Conservation (phyloP, 2,888 invertebrate genomes). For the Drosophila trichaetosa region DNA sequence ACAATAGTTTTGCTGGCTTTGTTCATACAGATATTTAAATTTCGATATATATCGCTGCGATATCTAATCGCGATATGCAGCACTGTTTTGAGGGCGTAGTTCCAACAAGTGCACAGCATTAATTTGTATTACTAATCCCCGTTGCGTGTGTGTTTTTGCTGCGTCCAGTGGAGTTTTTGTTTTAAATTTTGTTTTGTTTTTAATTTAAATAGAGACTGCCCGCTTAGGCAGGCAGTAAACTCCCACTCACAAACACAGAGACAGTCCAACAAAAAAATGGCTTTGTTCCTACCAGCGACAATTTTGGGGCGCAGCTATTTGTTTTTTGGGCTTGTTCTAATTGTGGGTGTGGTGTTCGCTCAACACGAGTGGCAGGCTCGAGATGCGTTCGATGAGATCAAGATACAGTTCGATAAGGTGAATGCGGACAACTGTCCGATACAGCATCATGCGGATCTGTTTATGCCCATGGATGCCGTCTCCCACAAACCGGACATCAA, state of each 20-base stretch:
- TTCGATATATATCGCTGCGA: slow-evolving; percentile 26
- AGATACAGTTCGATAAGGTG: slow-evolving; percentile 92
- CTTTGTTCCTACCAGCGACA: slow-evolving; percentile 62
- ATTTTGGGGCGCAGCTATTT: slow-evolving; percentile 84
- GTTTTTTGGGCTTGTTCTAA: slow-evolving; percentile 80
- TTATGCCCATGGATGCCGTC: slow-evolving; percentile 92
- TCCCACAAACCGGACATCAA: slow-evolving; percentile 97
- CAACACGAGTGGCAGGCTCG: slow-evolving; percentile 97
- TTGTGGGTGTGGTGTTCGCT: slow-evolving; percentile 90
- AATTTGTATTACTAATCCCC: slow-evolving; percentile 61
- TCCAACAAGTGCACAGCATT: slow-evolving; percentile 73
- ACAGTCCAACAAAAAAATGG: slow-evolving; percentile 58
- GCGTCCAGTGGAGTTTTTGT: slow-evolving; percentile 32
- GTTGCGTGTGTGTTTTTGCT: slow-evolving; percentile 39
- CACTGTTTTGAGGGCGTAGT: slow-evolving; percentile 74
- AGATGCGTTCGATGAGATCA: slow-evolving; percentile 95
- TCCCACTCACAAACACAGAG: neutral
- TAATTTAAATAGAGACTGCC: slow-evolving; percentile 31
- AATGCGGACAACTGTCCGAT: slow-evolving; percentile 95
- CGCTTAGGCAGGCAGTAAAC: slow-evolving; percentile 17
- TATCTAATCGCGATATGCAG: slow-evolving; percentile 21
- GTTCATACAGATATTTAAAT: neutral
- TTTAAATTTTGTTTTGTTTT: slow-evolving; percentile 26
- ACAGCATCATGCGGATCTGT: slow-evolving; percentile 93
- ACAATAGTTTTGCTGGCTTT: neutral